phyloP scores from a whole-genome alignment of 2,113 vertebrate species.

The Ceuthmochares aereus region DNA sequence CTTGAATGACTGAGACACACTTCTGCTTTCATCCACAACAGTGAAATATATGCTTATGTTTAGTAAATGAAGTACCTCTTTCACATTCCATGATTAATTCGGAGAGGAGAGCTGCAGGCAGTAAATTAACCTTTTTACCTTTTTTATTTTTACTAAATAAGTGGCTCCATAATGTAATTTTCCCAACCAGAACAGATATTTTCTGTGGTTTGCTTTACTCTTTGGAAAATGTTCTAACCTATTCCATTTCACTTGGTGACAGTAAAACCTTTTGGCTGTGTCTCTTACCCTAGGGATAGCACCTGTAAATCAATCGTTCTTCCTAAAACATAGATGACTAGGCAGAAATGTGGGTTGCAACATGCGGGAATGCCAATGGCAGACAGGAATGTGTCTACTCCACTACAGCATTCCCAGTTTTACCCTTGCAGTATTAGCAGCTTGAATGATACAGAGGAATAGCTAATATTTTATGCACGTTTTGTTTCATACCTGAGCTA shows the following conservation, averaged over 20 bases:
- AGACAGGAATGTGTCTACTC: not conserved
- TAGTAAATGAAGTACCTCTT: not conserved
- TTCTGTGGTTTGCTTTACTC: not conserved
- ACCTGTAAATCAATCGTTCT: not conserved
- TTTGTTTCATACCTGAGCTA: not conserved
- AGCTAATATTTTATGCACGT: not conserved
- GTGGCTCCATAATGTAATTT: not conserved
- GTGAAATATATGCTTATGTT: not conserved
- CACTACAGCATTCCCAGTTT: not conserved
- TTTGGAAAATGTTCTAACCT: not conserved
- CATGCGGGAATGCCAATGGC: accelerated
- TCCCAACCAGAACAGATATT: not conserved
- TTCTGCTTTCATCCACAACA: not conserved
- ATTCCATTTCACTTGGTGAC: not conserved
- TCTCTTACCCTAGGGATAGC: not conserved
- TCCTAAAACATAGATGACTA: not conserved
- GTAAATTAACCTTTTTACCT: not conserved
- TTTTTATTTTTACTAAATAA: not conserved
- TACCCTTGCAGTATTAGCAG: not conserved
- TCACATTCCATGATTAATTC: not conserved
- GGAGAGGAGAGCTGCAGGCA: not conserved
- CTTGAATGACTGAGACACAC: not conserved
- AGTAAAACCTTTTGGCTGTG: not conserved
- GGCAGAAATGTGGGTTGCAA: not conserved
- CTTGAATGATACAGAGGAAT: not conserved